These are phyloP conservation scores for Drosophila parvula DNA, from an alignment of 1,140 invertebrate genomes.

Conservation along the genomic window DNA sequence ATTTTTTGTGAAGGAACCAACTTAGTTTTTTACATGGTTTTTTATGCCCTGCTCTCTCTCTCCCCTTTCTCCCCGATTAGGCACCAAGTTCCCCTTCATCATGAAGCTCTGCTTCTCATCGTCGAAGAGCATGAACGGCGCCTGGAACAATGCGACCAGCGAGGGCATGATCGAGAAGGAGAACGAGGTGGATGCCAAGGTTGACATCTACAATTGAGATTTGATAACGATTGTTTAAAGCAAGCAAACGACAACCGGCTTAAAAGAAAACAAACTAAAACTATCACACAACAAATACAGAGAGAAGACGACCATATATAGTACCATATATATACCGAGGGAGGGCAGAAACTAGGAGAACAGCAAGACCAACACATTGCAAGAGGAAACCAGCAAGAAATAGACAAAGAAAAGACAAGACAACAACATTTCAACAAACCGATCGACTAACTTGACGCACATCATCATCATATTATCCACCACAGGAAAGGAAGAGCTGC, in stretches of 20 bases:
- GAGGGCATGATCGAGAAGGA: constrained; percentile 84
- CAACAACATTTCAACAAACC: constrained; percentile 16
- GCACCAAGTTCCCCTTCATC: constrained; percentile 97
- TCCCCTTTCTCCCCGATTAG: constrained; percentile 85
- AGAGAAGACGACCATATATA: not conserved
- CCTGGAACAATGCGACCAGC: constrained; percentile 83
- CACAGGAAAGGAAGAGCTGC: constrained; percentile 15
- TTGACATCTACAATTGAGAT: constrained; percentile 83
- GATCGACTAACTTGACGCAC: constrained; percentile 26
- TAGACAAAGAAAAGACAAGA: not conserved
- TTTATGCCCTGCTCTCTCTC: constrained; percentile 23
- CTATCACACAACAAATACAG: constrained; percentile 34
- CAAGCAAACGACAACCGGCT: constrained; percentile 49
- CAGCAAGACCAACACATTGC: constrained; percentile 9
- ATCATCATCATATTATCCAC: not conserved
- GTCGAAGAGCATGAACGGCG: constrained; percentile 89
- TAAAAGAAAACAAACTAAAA: not conserved
- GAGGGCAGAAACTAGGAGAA: not conserved
- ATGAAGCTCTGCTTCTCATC: constrained; percentile 98
- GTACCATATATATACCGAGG: constrained; percentile 9
- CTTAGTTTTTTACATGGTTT: constrained; percentile 28
- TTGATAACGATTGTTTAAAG: constrained; percentile 82
- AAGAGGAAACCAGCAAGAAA: not conserved
- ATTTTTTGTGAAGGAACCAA: constrained; percentile 38
- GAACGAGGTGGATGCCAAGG: constrained; percentile 78